Base-by-base conservation (phyloP, 2,888 invertebrate genomes). In the Balanococcus diminutus region DNA sequence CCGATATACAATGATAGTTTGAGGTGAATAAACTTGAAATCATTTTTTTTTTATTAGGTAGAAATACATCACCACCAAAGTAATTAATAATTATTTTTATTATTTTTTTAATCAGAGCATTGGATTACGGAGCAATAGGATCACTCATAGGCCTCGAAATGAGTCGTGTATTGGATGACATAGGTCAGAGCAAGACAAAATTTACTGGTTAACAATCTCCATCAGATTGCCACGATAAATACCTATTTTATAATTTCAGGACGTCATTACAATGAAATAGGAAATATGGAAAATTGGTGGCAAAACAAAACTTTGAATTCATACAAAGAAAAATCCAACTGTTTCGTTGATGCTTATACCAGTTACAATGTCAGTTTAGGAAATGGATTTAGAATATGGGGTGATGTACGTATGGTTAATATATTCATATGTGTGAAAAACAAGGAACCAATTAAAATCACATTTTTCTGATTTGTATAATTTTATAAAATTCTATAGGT, bases 241-340 rank as follows among this genome's bases (percentile, higher is more conserved):
- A n/a, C n/a, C n/a, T n/a, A n/a, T 96, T 91, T 16, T 3, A 79
- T 2, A 16, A 28, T 31, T 32, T 31, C 31, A 31, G 94, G 94
- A 93, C 93, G 96, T 0, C 93, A 95, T 87, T 96, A 95, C 91
- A 96, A 97, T 90, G 94, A 94, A 89, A 91, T 94, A 87, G 97
- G 97, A 1, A 96, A 96, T 90, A 90, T 94, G 88, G 92, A 92
- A 88, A 93, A 94, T 88, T 95, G 94, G 95, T 95, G 94, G 95
- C 93, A 93, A 82, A 91, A 93, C 22, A 92, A 92, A 46, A 94
- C 94, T 0, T 90, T 94, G 87, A 91, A 92, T 88, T 93, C 93
- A 88, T 94, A 94, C 90, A 92, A 93, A 89, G 90, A 91, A 87
- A 93, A 93, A 90, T 93, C 94, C 88, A 92, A 93, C 89, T 94